A percentile compares a stretch with the other conserved stretches of the same genome.
Conservation (phyloP, 2,888 invertebrate genomes). For the Tribolium freemani region DNA sequence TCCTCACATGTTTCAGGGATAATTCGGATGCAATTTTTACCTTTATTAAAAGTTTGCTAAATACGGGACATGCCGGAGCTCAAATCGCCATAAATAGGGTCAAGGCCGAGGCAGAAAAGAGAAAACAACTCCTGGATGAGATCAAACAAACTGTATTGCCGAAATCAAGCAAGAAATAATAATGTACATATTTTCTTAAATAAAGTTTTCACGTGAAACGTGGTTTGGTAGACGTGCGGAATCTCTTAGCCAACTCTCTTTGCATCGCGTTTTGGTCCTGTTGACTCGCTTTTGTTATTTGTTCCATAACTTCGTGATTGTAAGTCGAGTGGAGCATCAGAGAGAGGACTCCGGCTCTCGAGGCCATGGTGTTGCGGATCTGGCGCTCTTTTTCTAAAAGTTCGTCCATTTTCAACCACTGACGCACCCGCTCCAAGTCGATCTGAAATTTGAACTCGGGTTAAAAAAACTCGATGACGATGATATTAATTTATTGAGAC, state of each 20-base stretch:
- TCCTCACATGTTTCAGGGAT: not conserved
- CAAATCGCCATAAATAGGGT: not conserved
- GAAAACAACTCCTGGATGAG: not conserved
- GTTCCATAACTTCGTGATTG: constrained; percentile 92
- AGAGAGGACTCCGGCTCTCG: constrained; percentile 91
- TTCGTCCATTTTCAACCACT: constrained; percentile 96
- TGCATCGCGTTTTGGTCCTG: constrained; percentile 71
- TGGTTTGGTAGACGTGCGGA: constrained; percentile 40
- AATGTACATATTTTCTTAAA: not conserved
- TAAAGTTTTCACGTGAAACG: constrained; percentile 15
- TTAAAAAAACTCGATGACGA: no score
- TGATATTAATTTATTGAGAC: no score
- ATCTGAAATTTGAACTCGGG: constrained; percentile 72
- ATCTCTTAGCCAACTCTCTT: constrained; percentile 65
- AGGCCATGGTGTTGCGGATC: constrained; percentile 80
- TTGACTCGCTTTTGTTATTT: constrained; percentile 70
- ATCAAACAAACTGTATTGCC: not conserved
- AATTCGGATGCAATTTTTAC: not conserved
- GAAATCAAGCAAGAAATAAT: not conserved
- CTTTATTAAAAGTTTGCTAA: not conserved
- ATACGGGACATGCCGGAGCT: not conserved
- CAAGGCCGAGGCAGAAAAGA: not conserved
- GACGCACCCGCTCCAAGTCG: constrained; percentile 91
- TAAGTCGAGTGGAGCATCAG: constrained; percentile 97
- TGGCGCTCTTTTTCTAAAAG: constrained; percentile 93